A percentile compares a stretch with the other conserved stretches of the same genome.
phyloP scores from a whole-genome alignment of 2,797 vertebrate genomes.

The Loriculus beryllinus region DNA sequence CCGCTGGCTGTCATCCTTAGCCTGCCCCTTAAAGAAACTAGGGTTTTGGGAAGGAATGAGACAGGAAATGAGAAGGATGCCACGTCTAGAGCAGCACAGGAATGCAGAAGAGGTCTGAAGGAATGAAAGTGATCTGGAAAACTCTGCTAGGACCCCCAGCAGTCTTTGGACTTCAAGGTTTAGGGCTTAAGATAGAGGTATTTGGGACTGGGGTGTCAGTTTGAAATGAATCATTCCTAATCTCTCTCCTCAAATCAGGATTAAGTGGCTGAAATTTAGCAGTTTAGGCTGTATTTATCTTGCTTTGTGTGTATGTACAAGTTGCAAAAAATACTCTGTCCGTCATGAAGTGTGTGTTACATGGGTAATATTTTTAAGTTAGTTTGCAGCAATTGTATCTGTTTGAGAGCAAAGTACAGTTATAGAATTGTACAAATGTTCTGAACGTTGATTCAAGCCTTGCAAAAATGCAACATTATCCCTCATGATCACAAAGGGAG shows the following conservation, averaged over 20 bases:
- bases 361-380: background rate
- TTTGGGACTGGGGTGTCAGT: background rate
- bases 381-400: background rate
- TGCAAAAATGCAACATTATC: rapidly evolving
- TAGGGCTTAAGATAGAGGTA: background rate
- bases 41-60: background rate
- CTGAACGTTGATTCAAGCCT: background rate
- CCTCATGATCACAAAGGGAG: background rate
- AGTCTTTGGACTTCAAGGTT: background rate
- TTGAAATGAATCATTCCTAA: background rate
- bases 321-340: background rate
- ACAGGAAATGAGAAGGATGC: background rate
- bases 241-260: background rate
- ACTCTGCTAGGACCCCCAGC: background rate
- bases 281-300: background rate
- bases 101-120: background rate
- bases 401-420: background rate
- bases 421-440: background rate
- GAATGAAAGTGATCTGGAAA: background rate
- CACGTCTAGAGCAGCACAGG: background rate
- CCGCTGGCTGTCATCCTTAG: background rate
- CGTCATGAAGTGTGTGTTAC: background rate
- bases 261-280: background rate
- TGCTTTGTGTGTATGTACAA: background rate
- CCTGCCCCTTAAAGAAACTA: background rate